These are phyloP conservation scores for Cantharis rufa DNA, from an alignment of 2,888 invertebrate species.

Conservation along the genomic window DNA sequence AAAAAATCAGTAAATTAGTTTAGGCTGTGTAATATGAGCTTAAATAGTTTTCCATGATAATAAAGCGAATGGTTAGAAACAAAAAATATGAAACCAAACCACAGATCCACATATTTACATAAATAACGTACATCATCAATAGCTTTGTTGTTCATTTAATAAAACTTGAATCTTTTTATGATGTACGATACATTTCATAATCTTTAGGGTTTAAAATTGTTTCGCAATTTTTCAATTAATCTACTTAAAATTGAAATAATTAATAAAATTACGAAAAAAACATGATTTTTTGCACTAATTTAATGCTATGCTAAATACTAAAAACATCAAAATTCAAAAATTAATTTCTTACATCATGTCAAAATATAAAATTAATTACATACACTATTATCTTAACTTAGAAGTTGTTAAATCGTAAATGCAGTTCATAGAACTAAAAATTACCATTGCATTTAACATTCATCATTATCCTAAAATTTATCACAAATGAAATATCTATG, in stretches of 20 bases:
- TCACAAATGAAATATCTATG: slow-evolving; percentile 35
- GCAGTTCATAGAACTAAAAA: neutral
- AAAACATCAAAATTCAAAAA: neutral
- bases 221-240: neutral
- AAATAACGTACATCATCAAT: neutral
- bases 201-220: neutral
- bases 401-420: neutral
- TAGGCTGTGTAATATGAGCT: too few relatives aligned
- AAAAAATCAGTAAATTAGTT: too few relatives aligned
- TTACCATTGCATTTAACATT: neutral
- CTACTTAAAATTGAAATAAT: neutral
- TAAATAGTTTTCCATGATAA: neutral
- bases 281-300: neutral
- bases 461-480: slow-evolving; percentile 32
- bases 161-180: neutral
- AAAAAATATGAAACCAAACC: neutral
- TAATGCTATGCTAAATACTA: neutral
- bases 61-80: neutral
- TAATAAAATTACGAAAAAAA: neutral
- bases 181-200: neutral
- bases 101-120: neutral
- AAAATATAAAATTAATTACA: neutral
- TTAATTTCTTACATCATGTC: neutral
- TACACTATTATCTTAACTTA: neutral
- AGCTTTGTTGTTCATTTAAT: neutral